These are phyloP conservation scores for Myripristis murdjan DNA, from an alignment of 2,797 vertebrate species.

Conservation along the genomic window DNA sequence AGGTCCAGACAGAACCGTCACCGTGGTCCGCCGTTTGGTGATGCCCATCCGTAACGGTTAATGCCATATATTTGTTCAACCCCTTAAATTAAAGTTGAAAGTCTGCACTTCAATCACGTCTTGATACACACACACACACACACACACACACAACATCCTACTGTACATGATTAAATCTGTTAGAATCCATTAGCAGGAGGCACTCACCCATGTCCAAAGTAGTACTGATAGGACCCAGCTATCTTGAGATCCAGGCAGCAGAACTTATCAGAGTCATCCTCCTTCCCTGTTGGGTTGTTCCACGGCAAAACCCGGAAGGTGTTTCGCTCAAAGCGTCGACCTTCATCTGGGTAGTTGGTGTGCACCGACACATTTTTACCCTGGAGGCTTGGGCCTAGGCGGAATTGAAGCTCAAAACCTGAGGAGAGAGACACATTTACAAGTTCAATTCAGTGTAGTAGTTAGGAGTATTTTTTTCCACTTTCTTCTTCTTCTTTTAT, in stretches of 20 bases:
- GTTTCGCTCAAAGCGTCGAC: slow-evolving; percentile 86
- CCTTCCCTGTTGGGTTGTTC: slow-evolving; percentile 90
- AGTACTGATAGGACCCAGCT: slow-evolving; percentile 95
- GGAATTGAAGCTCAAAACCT: slow-evolving; percentile 98
- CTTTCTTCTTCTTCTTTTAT: too few species aligned
- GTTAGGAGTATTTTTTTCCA: too few species aligned
- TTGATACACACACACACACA: too few species aligned
- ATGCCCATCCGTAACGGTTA: too few species aligned
- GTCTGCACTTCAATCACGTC: too few species aligned
- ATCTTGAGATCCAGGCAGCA: slow-evolving; percentile 92
- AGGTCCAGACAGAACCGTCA: too few species aligned
- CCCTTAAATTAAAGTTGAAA: too few species aligned
- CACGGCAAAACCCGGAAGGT: slow-evolving; percentile 88
- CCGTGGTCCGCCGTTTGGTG: too few species aligned
- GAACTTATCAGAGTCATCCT: slow-evolving; percentile 96
- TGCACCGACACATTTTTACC: slow-evolving; percentile 90
- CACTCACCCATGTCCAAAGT: slow-evolving; percentile 92
- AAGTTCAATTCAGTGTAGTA: not conserved
- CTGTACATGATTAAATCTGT: not conserved
- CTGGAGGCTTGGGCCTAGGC: slow-evolving; percentile 95
- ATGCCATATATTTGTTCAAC: too few species aligned
- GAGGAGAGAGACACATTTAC: slow-evolving; percentile 28
- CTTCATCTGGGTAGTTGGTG: slow-evolving; percentile 92
- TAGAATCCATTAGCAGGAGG: slow-evolving; percentile 2
- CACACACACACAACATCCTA: not conserved